These are phyloP conservation scores for Albula glossodonta DNA, from an alignment of 2,113 vertebrate species.

Conservation along the genomic window DNA sequence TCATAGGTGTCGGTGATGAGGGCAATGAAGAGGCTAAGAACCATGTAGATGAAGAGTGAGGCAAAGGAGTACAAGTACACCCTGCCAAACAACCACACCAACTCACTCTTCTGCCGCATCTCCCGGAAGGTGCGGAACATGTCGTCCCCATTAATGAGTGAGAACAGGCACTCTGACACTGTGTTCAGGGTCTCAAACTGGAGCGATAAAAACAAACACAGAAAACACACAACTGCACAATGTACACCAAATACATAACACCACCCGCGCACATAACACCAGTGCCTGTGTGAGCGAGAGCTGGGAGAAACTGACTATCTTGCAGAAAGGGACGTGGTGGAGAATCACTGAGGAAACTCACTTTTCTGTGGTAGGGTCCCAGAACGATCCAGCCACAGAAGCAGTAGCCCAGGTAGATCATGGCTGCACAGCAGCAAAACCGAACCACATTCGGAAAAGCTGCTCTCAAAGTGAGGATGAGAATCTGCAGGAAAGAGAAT, in stretches of 20 bases:
- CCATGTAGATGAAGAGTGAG: conserved; percentile 93
- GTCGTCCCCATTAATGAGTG: conserved; percentile 91
- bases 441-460: conserved; percentile 86
- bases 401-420: conserved; percentile 95
- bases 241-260: neutral
- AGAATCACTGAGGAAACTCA: conserved; percentile 46
- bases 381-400: conserved; percentile 97
- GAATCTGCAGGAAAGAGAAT: conserved; percentile 51
- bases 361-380: conserved; percentile 92
- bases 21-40: conserved; percentile 93
- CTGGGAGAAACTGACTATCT: neutral
- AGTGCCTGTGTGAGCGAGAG: no score
- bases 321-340: neutral
- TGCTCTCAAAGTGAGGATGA: conserved; percentile 79
- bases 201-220: conserved; percentile 22
- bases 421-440: conserved; percentile 89
- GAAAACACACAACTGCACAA: neutral
- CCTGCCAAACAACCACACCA: conserved; percentile 93
- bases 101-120: conserved; percentile 81
- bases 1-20: conserved; percentile 92
- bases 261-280: no score
- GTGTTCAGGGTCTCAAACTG: conserved; percentile 88
- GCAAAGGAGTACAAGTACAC: conserved; percentile 93
- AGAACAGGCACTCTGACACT: conserved; percentile 90
- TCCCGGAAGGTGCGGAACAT: conserved; percentile 89